Evolutionary conservation across 2,113 vertebrate species (phyloP).

Genomic region (Calonectris borealis): DNA sequence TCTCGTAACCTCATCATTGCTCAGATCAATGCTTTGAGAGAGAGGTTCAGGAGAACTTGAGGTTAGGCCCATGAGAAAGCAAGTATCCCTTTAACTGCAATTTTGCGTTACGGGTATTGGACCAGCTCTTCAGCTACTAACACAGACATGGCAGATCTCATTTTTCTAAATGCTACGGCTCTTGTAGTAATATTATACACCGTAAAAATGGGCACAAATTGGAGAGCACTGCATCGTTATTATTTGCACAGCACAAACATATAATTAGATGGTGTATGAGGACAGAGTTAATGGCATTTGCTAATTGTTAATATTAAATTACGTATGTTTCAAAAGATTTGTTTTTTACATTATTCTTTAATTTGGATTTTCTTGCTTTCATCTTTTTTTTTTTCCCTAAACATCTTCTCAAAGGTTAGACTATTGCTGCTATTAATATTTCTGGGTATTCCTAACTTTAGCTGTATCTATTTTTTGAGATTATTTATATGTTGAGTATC

Average conservation of each 20-base stretch:
- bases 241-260: neutral
- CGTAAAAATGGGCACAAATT: neutral
- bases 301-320: neutral
- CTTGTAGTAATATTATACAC: neutral
- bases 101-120: fast-evolving
- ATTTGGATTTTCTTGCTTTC: neutral
- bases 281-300: neutral
- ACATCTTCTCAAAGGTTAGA: neutral
- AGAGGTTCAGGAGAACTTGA: neutral
- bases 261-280: neutral
- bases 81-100: neutral
- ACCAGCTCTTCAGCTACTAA: neutral
- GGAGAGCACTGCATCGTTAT: neutral
- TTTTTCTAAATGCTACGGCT: neutral
- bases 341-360: neutral
- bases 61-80: neutral
- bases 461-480: neutral
- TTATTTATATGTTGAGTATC: constrained; percentile 1
- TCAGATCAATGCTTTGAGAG: neutral
- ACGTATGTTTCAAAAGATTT: neutral
- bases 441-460: neutral
- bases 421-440: neutral
- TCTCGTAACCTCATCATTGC: neutral
- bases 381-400: neutral
- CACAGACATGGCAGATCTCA: neutral